Percentiles rank a stretch among this genome's conserved stretches.
Evolutionary conservation across 2,113 vertebrate genomes (phyloP).

Genomic region (Lynx canadensis): DNA sequence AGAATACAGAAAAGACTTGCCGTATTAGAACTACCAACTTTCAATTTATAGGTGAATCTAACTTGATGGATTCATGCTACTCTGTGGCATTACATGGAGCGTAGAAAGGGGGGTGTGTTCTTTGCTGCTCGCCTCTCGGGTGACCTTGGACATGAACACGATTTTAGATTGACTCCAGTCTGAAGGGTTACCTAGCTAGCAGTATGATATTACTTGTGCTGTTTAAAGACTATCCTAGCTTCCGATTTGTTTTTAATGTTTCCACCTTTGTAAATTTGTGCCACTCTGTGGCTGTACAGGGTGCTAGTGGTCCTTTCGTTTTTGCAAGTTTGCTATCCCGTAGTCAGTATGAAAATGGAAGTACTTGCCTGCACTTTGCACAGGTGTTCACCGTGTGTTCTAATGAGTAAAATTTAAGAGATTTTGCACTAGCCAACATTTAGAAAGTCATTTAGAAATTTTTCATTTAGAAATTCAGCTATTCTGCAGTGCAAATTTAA

Average conservation of each 20-base stretch:
- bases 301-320: background rate
- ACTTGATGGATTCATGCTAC: background rate
- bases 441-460: background rate
- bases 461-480: background rate
- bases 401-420: background rate
- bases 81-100: background rate
- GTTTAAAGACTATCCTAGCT: background rate
- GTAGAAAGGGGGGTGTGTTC: background rate
- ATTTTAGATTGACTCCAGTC: background rate
- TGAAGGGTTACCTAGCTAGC: background rate
- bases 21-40: background rate
- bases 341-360: background rate
- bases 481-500: background rate
- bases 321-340: background rate
- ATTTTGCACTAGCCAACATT: background rate
- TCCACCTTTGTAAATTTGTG: background rate
- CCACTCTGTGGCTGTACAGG: background rate
- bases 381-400: background rate
- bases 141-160: background rate
- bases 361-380: background rate
- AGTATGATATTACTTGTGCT: background rate
- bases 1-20: background rate
- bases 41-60: background rate
- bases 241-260: background rate
- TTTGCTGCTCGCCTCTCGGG: background rate